These are phyloP conservation scores for Kryptopterus vitreolus DNA, from an alignment of 2,797 vertebrate species.

Conservation along the genomic window DNA sequence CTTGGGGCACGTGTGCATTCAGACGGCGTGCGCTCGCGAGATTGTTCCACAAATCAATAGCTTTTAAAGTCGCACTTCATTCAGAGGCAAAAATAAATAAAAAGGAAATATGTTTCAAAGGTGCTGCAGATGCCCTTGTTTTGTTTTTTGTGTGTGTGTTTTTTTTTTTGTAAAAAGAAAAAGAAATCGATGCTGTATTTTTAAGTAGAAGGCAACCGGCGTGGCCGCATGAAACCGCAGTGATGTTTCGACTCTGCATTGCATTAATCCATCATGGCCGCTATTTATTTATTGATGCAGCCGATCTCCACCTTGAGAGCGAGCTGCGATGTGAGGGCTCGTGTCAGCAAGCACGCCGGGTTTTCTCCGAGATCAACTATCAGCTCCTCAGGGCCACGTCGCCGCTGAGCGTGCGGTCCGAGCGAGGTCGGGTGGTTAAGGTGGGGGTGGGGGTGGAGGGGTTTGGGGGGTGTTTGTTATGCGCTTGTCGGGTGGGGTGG, in stretches of 20 bases:
- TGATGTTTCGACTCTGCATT: background rate
- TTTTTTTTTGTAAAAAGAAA: conserved; percentile 17
- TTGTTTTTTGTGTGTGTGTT: conserved; percentile 6
- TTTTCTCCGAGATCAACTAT: conserved; percentile 22
- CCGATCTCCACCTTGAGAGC: conserved; percentile 21
- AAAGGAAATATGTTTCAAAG: conserved; percentile 22
- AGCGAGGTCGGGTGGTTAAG: background rate
- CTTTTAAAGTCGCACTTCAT: conserved; percentile 47
- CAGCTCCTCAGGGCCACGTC: conserved; percentile 29
- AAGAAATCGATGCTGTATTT: conserved; percentile 48
- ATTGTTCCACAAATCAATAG: conserved; percentile 40
- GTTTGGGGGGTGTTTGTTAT: too few species aligned
- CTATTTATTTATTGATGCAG: conserved; percentile 38
- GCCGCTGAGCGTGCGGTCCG: conserved; percentile 20
- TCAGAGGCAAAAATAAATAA: conserved; percentile 26
- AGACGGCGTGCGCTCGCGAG: conserved; percentile 15
- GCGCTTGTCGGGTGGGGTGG: background rate
- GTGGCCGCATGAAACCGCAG: background rate
- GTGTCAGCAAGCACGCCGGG: conserved; percentile 19
- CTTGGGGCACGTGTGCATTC: background rate
- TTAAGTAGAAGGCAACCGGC: background rate
- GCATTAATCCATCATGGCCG: conserved; percentile 22
- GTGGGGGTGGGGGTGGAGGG: too few species aligned
- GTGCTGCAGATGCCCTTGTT: background rate
- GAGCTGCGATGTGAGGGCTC: background rate